Conservation (phyloP, 2,797 vertebrate species). For the Karalla daura region DNA sequence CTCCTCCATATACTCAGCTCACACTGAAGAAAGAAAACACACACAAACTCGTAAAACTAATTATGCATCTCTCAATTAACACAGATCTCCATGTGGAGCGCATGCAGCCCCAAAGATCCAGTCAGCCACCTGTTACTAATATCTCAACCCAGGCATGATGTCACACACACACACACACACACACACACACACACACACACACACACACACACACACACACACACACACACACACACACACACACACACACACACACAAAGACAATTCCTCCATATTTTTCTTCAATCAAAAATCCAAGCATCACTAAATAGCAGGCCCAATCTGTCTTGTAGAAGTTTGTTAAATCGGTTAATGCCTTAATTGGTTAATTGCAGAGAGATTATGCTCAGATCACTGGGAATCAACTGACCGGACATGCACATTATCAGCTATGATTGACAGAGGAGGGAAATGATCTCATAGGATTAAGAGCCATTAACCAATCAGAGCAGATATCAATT, state of each 20-base stretch:
- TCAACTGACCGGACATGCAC: constrained; percentile 69
- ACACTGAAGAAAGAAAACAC: constrained; percentile 20
- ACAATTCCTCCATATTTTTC: constrained; percentile 22
- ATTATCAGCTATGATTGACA: constrained; percentile 71
- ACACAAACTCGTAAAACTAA: constrained; percentile 60
- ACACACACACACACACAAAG: constrained; percentile 16
- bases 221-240: constrained; percentile 16
- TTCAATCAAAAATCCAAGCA: constrained; percentile 42
- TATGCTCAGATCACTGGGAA: constrained; percentile 75
- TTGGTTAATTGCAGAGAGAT: constrained; percentile 79
- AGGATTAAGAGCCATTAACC: constrained; percentile 51
- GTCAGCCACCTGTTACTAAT: constrained; percentile 80
- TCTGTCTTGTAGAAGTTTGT: constrained; percentile 56
- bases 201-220: constrained; percentile 8
- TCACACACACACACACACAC: constrained; percentile 36
- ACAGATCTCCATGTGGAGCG: constrained; percentile 68
- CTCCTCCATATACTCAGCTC: constrained; percentile 42
- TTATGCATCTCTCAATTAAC: constrained; percentile 75
- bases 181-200: constrained; percentile 24
- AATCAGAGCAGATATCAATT: constrained; percentile 63
- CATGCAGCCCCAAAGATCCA: constrained; percentile 65
- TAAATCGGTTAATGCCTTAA: constrained; percentile 77
- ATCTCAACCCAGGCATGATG: constrained; percentile 65
- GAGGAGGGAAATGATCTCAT: constrained; percentile 45
- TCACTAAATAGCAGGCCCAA: constrained; percentile 38